These are phyloP conservation scores for Acronicta psi DNA, from an alignment of 2,888 invertebrate genomes.

Conservation along the genomic window DNA sequence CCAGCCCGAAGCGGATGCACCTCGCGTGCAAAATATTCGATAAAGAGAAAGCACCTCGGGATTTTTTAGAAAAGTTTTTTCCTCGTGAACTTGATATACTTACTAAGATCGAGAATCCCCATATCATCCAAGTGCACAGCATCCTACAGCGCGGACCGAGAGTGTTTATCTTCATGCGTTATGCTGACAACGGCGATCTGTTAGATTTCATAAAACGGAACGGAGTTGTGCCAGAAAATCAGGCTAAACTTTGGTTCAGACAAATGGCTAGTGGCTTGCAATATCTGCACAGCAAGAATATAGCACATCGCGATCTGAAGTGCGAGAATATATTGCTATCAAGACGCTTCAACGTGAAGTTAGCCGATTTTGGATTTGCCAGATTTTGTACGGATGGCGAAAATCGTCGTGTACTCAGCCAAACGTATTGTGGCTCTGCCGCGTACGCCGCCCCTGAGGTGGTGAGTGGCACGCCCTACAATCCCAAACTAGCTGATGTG, in stretches of 20 bases:
- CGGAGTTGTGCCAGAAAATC: conserved; percentile 93
- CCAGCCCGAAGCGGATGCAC: conserved; percentile 92
- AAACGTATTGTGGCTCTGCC: conserved; percentile 98
- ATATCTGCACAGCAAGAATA: conserved; percentile 95
- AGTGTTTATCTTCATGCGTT: conserved; percentile 97
- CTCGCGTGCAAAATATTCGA: conserved; percentile 97
- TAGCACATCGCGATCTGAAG: conserved; percentile 97
- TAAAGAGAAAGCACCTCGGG: conserved; percentile 95
- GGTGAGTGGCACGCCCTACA: conserved; percentile 96
- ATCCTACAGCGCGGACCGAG: conserved; percentile 94
- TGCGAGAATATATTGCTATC: conserved; percentile 97
- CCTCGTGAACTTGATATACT: conserved; percentile 97
- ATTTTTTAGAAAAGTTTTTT: conserved; percentile 97
- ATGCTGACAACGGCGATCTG: conserved; percentile 96
- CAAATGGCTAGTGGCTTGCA: conserved; percentile 95
- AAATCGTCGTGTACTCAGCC: conserved; percentile 93
- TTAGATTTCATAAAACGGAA: conserved; percentile 94
- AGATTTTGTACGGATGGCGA: conserved; percentile 93
- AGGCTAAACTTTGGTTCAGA: conserved; percentile 94
- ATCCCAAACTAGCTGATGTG: conserved; percentile 96
- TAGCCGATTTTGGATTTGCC: conserved; percentile 98
- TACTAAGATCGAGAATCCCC: conserved; percentile 96
- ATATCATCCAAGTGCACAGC: conserved; percentile 96
- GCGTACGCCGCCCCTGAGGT: conserved; percentile 99
- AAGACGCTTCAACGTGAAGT: conserved; percentile 95